Evolutionary conservation across 2,113 vertebrate genomes (phyloP).

Genomic region (Gracilinanus agilis): DNA sequence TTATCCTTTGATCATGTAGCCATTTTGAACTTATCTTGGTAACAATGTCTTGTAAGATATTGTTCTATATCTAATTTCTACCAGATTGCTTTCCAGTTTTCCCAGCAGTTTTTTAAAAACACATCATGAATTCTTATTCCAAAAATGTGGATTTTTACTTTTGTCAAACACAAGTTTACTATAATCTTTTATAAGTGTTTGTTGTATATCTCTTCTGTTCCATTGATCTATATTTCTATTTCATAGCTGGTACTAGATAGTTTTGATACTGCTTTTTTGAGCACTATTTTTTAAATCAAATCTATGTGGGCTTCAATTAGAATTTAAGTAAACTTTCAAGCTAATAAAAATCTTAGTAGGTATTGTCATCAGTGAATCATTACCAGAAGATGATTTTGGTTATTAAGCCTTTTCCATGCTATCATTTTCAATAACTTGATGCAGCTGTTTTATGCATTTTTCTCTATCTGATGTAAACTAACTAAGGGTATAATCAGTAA

Average conservation of each 20-base stretch:
- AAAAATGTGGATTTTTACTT: neutral
- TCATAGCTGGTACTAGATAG: no score
- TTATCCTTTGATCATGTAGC: no score
- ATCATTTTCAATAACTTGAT: slow-evolving; percentile 22
- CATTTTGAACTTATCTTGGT: no score
- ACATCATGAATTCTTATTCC: no score
- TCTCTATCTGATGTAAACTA: neutral
- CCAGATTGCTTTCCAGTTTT: no score
- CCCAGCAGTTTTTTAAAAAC: no score
- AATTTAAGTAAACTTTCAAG: neutral
- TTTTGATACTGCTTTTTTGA: no score
- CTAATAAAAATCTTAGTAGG: neutral
- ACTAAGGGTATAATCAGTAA: slow-evolving; percentile 30
- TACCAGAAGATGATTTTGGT: neutral
- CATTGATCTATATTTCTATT: neutral
- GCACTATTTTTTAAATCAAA: neutral
- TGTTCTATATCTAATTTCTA: no score
- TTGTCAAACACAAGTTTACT: neutral
- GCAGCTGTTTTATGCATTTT: slow-evolving; percentile 36
- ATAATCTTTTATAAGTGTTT: neutral
- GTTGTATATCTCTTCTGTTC: no score
- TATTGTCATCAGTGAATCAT: neutral
- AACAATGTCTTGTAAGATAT: no score
- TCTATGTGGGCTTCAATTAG: neutral
- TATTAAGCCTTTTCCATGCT: neutral